Percentiles rank a stretch among this genome's conserved stretches.
These are phyloP conservation scores for Dicrostonyx torquatus DNA, from an alignment of 2,797 vertebrate species.

Conservation along the genomic window DNA sequence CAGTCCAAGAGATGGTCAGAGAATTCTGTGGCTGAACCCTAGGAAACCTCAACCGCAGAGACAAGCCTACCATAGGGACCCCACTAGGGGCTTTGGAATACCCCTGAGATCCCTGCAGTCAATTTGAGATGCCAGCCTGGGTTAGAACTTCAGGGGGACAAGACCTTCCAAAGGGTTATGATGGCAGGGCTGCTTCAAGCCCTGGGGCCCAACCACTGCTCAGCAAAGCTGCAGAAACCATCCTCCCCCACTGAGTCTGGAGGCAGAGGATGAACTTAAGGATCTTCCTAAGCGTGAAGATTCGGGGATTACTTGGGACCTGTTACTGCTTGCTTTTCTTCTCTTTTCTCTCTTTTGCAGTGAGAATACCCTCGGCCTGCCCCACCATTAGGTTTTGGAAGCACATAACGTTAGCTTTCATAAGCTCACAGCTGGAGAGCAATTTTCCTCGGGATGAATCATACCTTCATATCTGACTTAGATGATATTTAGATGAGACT, in stretches of 20 bases:
- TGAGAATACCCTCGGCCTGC: not conserved
- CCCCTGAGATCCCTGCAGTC: not conserved
- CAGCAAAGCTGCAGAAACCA: not conserved
- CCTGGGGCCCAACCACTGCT: not conserved
- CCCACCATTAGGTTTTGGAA: not conserved
- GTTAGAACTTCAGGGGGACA: not conserved
- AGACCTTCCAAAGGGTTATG: not conserved
- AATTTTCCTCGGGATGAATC: not conserved
- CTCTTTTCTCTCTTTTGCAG: not conserved
- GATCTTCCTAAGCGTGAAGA: not conserved
- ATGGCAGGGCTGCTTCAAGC: not conserved
- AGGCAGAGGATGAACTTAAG: not conserved
- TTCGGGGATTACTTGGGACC: not conserved
- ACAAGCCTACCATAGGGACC: not conserved
- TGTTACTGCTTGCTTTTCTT: not conserved
- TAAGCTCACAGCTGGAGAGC: not conserved
- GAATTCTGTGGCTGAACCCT: not conserved
- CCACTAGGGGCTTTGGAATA: not conserved
- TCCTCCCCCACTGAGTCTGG: not conserved
- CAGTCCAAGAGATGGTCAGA: not conserved
- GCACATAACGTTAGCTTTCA: not conserved
- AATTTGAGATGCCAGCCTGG: not conserved
- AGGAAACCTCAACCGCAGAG: not conserved
- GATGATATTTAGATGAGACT: conserved; percentile 1
- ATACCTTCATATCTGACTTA: conserved; percentile 21